Base-by-base conservation (phyloP, 2,888 invertebrate genomes). In the Neoscelio sp. region DNA sequence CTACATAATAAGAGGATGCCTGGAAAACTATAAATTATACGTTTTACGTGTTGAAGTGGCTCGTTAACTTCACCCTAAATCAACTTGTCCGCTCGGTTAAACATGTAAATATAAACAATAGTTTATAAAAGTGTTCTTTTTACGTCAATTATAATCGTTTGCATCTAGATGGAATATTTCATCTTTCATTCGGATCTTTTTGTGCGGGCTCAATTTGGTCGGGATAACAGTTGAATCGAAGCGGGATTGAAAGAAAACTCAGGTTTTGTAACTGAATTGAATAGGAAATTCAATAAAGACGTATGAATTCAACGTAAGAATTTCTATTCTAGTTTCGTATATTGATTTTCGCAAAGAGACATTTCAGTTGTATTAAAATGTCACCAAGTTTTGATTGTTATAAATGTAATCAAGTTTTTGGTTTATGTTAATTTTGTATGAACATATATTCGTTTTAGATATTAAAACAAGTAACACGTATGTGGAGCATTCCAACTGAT, bases 1-100 rank as follows among this genome's bases (percentile, higher is more conserved):
- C 50, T 52, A 58, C 70, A 67, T 71, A 64, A 78, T 78, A 73
- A 78, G 78, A 78, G 48, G 68, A 73, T 77, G 54, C 23, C 15
- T 15, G 26, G 77, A 70, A 71, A 65, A 67, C 71, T 28, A 78
- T 78, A 78, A 78, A 78, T 78, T 58, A 73, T 46, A 28, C 5
- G 50, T 35, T 71, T 77, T 58, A 77, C 64, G 54, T 50, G 68
- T 70, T 62, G 48, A 77, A 77, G 44, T 50, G 26, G 56, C 68
- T 70, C 70, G 70, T 77, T 70, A 77, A 77, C 42, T 33, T 77
- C 56, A n/a, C 35, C 30, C 44, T 38, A 50, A 52, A 67, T 58
- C 67, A 44, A 44, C 23, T 60, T 58, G 56, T 64, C 56, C 28
- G 52, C 17, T 42, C 52, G 35, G 42, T 52, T 40, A 52, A 67